Percentiles rank a stretch among this genome's conserved stretches.
These are phyloP conservation scores for Ischnura elegans DNA, from an alignment of 2,888 invertebrate genomes.

Conservation along the genomic window DNA sequence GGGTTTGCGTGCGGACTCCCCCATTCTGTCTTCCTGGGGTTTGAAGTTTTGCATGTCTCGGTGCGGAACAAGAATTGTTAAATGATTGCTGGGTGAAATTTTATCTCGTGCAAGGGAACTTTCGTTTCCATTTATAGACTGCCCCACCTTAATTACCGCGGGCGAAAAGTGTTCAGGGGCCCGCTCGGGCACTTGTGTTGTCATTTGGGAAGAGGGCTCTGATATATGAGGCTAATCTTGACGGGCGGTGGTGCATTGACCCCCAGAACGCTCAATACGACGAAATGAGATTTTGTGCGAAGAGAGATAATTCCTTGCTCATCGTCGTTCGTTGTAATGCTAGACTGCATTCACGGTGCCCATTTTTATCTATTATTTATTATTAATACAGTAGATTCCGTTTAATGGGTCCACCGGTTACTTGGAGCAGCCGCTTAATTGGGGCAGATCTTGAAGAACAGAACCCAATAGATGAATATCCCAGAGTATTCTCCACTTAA, in stretches of 20 bases:
- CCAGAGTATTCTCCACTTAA: too few species aligned
- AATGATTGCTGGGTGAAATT: constrained; percentile 41
- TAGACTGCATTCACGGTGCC: too few species aligned
- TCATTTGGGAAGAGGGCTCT: neutral
- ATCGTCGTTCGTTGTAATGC: too few species aligned
- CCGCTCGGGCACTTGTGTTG: neutral
- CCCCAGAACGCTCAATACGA: neutral
- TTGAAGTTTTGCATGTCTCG: constrained; percentile 37
- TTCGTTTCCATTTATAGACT: neutral
- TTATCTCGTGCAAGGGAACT: neutral
- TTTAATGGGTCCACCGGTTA: too few species aligned
- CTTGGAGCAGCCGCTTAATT: too few species aligned
- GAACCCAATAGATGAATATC: too few species aligned
- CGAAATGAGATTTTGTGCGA: neutral
- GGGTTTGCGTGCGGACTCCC: constrained; percentile 43
- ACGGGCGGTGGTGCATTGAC: neutral
- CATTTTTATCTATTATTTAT: too few species aligned
- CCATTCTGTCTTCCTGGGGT: neutral
- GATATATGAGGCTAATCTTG: neutral
- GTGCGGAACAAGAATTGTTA: constrained; percentile 44
- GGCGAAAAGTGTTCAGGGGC: neutral
- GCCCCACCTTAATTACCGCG: neutral
- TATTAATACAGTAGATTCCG: too few species aligned
- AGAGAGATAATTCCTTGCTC: too few species aligned
- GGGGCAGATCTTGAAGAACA: too few species aligned